These are phyloP conservation scores for Cerceris rybyensis DNA, from an alignment of 2,888 invertebrate genomes.

Conservation along the genomic window DNA sequence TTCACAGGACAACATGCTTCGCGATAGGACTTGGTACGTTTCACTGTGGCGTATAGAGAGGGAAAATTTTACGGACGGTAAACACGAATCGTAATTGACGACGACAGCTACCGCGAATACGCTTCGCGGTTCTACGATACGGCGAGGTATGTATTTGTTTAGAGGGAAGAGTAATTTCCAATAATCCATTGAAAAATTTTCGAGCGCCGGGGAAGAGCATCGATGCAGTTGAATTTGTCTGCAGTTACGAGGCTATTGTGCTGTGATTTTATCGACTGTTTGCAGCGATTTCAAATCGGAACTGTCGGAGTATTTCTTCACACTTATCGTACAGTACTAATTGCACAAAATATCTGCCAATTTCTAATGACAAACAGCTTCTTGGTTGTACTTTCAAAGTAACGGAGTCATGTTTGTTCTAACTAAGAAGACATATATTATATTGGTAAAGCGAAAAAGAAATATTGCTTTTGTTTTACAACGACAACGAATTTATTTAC, in stretches of 20 bases:
- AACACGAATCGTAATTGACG: constrained; percentile 65
- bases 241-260: too few relatives aligned
- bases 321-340: background rate
- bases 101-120: constrained; percentile 49
- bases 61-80: constrained; percentile 69
- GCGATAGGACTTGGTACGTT: constrained; percentile 2
- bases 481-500: too few relatives aligned
- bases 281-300: background rate
- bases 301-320: background rate
- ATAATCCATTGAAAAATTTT: constrained; percentile 3
- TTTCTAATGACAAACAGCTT: too few relatives aligned
- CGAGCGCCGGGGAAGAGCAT: background rate
- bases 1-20: constrained; percentile 3
- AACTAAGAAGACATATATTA: too few relatives aligned
- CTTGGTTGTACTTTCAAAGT: too few relatives aligned
- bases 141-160: constrained; percentile 18
- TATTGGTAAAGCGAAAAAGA: too few relatives aligned
- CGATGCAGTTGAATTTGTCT: too few relatives aligned
- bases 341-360: background rate
- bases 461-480: too few relatives aligned
- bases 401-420: too few relatives aligned
- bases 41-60: constrained; percentile 39
- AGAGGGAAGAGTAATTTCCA: constrained; percentile 40
- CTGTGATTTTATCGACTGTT: background rate
- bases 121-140: constrained; percentile 8